Evolutionary conservation across 2,888 invertebrate genomes (phyloP), one percentile per base, ranked within the genome.

Genomic region (Leucoptera coffeella): DNA sequence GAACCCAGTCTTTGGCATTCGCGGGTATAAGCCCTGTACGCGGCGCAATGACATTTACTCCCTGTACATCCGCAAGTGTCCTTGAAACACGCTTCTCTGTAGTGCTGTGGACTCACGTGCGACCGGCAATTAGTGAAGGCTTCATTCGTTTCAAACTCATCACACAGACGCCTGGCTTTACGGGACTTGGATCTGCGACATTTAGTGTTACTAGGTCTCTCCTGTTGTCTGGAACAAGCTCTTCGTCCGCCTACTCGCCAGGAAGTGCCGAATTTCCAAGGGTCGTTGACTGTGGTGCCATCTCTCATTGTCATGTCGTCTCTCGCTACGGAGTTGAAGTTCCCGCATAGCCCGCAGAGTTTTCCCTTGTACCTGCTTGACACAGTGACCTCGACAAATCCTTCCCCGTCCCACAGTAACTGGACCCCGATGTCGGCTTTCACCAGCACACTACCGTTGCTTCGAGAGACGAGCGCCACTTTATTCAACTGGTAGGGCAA

Each of bases 271-370:
- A 95, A 93, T 28, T 77, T 76, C 64, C 77, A 71, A 13, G 60
- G 50, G 38, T 88, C 85, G 23, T 73, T 73, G 31, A 85, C 75
- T 25, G 81, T 57, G 25, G 72, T 69, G 7, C 86, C 88, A 35
- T 77, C 77, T 27, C 82, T 74, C 26, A 79, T 78, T 35, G 69
- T 79, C 45, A 91, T 78, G 61, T 94, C 95, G 52, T 94, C 95
- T 36, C 85, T 77, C 3, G 83, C 80, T 33, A 85, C 73, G 23
- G 84, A 83, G 57, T 95, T 96, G 59, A 87, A 96, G 51, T 95
- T 95, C 2, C 96, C 96, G 47, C 96, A 96, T 11, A 96, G 65
- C 9, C 96, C 96, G 47, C 94, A 94, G 30, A 93, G 54, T 41
- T 79, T 79, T 30, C 75, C 78, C 51, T 81, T 87, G 61, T 80